Evolutionary conservation across 92 coral and sea anemone genomes (phyloP).

Genomic region (Chrysogorgia sp.): DNA sequence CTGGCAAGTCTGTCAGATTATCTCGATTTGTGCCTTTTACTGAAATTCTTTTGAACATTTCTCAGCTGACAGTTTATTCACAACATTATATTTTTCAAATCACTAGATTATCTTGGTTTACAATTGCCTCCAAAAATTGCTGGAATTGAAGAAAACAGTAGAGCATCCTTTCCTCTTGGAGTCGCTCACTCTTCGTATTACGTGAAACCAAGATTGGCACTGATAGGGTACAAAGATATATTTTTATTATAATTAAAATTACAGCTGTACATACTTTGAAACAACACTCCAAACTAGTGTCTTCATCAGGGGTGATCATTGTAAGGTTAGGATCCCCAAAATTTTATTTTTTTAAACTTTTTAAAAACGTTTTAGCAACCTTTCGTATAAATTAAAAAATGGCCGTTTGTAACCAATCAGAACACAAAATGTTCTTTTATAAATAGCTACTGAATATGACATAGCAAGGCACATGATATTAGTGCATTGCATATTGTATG

Average conservation of each 20-base stretch:
- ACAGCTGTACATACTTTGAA: too few species aligned
- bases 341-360: too few species aligned
- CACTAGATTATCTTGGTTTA: constrained; percentile 55
- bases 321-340: too few species aligned
- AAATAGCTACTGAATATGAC: too few species aligned
- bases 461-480: too few species aligned
- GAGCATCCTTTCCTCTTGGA: constrained; percentile 90
- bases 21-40: not conserved
- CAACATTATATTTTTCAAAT: not conserved
- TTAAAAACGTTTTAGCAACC: too few species aligned
- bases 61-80: not conserved
- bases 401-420: too few species aligned
- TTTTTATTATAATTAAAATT: not conserved
- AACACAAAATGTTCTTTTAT: too few species aligned
- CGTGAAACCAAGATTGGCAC: constrained; percentile 87
- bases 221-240: constrained; percentile 80
- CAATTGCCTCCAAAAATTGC: constrained; percentile 88
- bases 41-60: not conserved
- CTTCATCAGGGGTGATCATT: too few species aligned
- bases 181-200: constrained; percentile 85
- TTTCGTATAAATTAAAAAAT: not conserved
- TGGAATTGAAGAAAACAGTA: constrained; percentile 79
- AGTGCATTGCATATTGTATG: too few species aligned
- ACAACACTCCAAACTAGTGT: too few species aligned
- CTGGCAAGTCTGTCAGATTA: constrained; percentile 45